Base-by-base conservation (phyloP, 2,888 invertebrate genomes). In the Orgyia antiqua region DNA sequence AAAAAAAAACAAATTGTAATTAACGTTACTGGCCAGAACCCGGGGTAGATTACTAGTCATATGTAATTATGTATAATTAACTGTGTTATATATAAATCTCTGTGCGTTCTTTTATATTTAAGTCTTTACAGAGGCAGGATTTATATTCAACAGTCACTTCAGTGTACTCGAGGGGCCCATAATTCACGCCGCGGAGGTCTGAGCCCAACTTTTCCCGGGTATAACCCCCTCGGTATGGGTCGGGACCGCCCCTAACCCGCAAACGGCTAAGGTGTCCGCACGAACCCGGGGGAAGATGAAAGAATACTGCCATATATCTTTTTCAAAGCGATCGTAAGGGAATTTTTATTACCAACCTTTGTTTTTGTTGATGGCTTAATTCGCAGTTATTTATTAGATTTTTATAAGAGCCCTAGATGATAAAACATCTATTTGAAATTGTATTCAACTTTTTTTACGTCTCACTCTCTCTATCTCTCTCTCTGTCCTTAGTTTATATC, bases 251-350 rank as follows among this genome's bases (percentile, higher is more conserved):
- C 45, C 31, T 31, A 24, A 47, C 62, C 76, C 80, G 63, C 80
- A 77, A 78, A 74, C 76, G 78, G 63, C 79, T 80, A 80, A 86
- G 84, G 83, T 75, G 70, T 71, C 68, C 64, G 45, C 47, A 45
- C 42, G 62, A 65, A 64, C 64, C 61, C 47, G 52, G 72, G 73
- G 77, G 67, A 83, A 84, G 84, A 83, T 84, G 82, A 84, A 83
- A 84, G 80, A 82, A 76, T 59, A 68, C 73, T 73, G 74, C 58
- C 69, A 84, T 84, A 82, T 82, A 84, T 84, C 83, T 86, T 72
- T 78, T 84, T 79, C 80, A 77, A 82, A 80, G 78, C 77, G 78
- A 74, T 75, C 70, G 78, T 82, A 79, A 65, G 78, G 78, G 78
- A 82, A 80, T 83, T 83, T 84, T 80, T 79, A 84, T 65, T 71